Conservation (phyloP, 2,797 vertebrate species). For the Lutjanus campechanus region DNA sequence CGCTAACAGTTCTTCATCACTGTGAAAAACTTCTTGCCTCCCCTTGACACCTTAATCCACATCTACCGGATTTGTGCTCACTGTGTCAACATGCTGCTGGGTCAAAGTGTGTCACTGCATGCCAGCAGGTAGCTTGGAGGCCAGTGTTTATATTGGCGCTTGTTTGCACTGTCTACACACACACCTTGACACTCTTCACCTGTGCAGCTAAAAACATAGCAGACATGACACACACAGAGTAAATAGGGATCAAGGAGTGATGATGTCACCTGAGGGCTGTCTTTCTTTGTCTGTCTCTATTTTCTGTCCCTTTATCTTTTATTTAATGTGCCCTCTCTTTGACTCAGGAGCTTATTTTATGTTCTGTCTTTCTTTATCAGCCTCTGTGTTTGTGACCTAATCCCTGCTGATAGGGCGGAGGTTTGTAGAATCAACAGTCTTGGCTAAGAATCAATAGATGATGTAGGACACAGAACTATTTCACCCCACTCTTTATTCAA, state of each 20-base stretch:
- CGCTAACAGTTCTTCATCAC: not conserved
- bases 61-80: conserved; percentile 1
- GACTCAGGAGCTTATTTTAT: not conserved
- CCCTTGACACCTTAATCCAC: conserved; percentile 12
- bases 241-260: conserved; percentile 17
- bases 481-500: not conserved
- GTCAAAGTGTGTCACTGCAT: conserved; percentile 30
- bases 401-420: conserved; percentile 32
- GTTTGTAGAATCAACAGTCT: conserved; percentile 22
- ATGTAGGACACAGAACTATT: conserved; percentile 20
- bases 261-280: conserved; percentile 40
- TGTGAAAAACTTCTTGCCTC: not conserved
- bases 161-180: conserved; percentile 34
- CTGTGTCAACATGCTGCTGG: conserved; percentile 41
- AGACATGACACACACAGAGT: conserved; percentile 15
- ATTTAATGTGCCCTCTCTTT: not conserved
- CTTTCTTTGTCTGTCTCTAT: not conserved
- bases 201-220: conserved; percentile 32
- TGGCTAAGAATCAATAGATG: conserved; percentile 34
- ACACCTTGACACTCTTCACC: conserved; percentile 42
- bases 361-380: not conserved
- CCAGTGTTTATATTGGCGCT: conserved; percentile 29
- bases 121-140: conserved; percentile 37
- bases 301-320: not conserved
- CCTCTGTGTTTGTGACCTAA: conserved; percentile 13